Evolutionary conservation across 1,140 invertebrate genomes (phyloP).

Genomic region (Limonius californicus): DNA sequence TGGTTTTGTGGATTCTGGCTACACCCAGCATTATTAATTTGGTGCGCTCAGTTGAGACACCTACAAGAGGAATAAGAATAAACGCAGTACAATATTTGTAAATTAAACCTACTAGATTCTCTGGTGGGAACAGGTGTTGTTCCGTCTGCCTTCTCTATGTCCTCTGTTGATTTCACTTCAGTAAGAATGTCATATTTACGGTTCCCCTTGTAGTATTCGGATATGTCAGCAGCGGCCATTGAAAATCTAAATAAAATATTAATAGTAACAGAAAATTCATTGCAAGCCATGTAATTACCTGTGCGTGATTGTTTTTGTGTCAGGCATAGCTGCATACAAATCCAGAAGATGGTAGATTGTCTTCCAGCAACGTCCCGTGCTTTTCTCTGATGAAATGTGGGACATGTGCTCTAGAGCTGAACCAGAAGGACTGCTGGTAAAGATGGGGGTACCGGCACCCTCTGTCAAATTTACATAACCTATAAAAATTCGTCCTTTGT

Average conservation of each 20-base stretch:
- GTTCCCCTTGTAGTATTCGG: constrained; percentile 53
- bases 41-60: constrained; percentile 35
- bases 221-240: constrained; percentile 48
- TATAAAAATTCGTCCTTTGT: constrained; percentile 25
- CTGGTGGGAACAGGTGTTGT: constrained; percentile 33
- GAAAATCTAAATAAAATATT: constrained; percentile 46
- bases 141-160: constrained; percentile 48
- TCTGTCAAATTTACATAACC: constrained; percentile 56
- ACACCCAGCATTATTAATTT: constrained; percentile 55
- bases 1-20: constrained; percentile 82
- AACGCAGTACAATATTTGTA: neutral
- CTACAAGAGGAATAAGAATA: neutral
- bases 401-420: constrained; percentile 58
- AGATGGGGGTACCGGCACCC: constrained; percentile 67
- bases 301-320: constrained; percentile 80
- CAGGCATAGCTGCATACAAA: constrained; percentile 89
- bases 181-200: constrained; percentile 52
- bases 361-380: constrained; percentile 78
- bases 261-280: too few species aligned
- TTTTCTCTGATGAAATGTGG: constrained; percentile 49
- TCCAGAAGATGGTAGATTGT: constrained; percentile 91
- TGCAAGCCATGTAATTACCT: constrained; percentile 19
- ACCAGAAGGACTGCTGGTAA: constrained; percentile 57
- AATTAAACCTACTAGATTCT: constrained; percentile 24
- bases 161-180: constrained; percentile 46